These are phyloP conservation scores for Cinclus cinclus DNA, from an alignment of 2,113 vertebrate species.

Conservation along the genomic window DNA sequence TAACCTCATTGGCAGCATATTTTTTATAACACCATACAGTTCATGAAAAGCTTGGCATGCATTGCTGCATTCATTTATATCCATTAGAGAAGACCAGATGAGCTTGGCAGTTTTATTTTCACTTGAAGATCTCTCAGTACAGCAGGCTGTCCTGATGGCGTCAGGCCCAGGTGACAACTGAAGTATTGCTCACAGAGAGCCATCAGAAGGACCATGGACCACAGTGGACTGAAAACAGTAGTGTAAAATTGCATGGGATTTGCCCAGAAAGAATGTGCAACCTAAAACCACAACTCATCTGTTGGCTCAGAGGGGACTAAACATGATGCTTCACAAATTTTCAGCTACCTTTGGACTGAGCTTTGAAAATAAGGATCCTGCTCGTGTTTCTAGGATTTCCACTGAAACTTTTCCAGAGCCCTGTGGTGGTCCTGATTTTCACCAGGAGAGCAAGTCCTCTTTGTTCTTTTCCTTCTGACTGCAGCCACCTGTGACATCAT, in stretches of 20 bases:
- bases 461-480: background rate
- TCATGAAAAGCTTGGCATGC: conserved; percentile 53
- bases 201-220: background rate
- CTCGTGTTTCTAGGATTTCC: background rate
- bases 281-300: background rate
- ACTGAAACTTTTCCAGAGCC: background rate
- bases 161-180: background rate
- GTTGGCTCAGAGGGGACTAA: background rate
- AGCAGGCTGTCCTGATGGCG: conserved; percentile 8
- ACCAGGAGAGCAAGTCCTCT: background rate
- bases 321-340: background rate
- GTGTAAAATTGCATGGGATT: background rate
- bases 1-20: conserved; percentile 48
- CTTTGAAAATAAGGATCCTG: background rate
- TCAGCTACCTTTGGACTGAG: background rate
- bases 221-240: background rate
- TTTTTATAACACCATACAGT: conserved; percentile 52
- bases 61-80: conserved; percentile 53
- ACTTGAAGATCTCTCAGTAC: background rate
- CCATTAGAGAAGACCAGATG: conserved; percentile 53
- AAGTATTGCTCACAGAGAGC: background rate
- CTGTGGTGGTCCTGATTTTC: background rate
- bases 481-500: background rate
- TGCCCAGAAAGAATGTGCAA: background rate
- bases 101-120: conserved; percentile 54